Percentiles rank a stretch among this genome's conserved stretches.
Evolutionary conservation across 2,888 invertebrate species (phyloP).

Genomic region (Stenolophus ochropezus): DNA sequence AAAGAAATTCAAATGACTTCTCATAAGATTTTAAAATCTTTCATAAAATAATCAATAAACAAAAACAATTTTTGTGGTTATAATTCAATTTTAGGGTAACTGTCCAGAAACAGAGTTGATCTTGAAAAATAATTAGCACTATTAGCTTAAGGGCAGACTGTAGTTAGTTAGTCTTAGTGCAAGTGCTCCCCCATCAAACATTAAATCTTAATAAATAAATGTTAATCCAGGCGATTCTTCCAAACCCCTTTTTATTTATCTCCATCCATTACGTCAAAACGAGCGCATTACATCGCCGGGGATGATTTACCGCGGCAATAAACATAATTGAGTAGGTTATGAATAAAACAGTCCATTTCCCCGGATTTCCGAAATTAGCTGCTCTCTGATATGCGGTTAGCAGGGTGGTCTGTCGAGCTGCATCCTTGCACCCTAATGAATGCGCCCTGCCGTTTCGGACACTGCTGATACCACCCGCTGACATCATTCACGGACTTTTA

Average conservation of each 20-base stretch:
- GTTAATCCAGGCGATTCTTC: conserved; percentile 43
- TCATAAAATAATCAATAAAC: too few species aligned
- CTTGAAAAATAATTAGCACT: too few species aligned
- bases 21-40: too few species aligned
- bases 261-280: conserved; percentile 39
- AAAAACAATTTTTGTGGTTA: too few species aligned
- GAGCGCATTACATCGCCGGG: conserved; percentile 27
- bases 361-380: conserved; percentile 54
- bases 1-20: too few species aligned
- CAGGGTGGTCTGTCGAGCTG: conserved; percentile 6
- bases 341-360: conserved; percentile 57
- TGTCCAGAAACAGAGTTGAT: too few species aligned
- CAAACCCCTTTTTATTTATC: conserved; percentile 50
- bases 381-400: conserved; percentile 16
- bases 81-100: too few species aligned
- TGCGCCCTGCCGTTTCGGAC: neutral
- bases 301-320: conserved; percentile 53
- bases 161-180: neutral
- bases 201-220: conserved; percentile 50
- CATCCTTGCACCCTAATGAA: conserved; percentile 13
- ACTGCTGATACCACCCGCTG: neutral
- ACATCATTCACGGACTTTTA: too few species aligned
- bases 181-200: conserved; percentile 13
- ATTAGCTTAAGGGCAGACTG: too few species aligned
- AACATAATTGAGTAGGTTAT: conserved; percentile 57